Conservation (phyloP, 2,888 invertebrate genomes). For the Stomorhina lunata region DNA sequence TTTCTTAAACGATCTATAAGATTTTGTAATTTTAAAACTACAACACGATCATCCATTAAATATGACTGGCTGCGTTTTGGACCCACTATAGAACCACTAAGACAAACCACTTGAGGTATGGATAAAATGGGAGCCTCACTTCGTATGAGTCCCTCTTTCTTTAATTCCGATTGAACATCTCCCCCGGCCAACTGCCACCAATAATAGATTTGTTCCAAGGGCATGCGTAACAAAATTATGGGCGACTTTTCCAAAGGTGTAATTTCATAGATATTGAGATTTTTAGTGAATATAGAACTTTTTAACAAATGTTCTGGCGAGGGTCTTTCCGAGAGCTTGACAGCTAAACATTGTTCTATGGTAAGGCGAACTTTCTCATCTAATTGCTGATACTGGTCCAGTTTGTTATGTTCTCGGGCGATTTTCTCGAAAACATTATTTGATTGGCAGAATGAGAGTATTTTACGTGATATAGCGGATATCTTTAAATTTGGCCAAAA, state of each 20-base stretch:
- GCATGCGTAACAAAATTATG: slow-evolving; percentile 80
- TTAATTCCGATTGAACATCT: slow-evolving; percentile 93
- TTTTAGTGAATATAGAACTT: slow-evolving; percentile 81
- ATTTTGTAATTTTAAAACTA: slow-evolving; percentile 85
- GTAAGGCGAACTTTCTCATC: slow-evolving; percentile 79
- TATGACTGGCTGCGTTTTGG: slow-evolving; percentile 88
- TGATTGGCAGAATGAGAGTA: slow-evolving; percentile 82
- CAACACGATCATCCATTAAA: slow-evolving; percentile 86
- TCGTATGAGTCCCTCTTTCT: slow-evolving; percentile 93
- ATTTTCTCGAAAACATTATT: slow-evolving; percentile 84
- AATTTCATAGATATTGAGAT: slow-evolving; percentile 74
- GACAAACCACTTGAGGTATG: slow-evolving; percentile 89
- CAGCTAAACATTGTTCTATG: slow-evolving; percentile 87
- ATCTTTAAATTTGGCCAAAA: slow-evolving; percentile 89
- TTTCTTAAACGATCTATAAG: slow-evolving; percentile 88
- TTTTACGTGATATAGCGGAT: slow-evolving; percentile 86
- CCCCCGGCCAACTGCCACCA: slow-evolving; percentile 98
- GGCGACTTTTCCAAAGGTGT: slow-evolving; percentile 76
- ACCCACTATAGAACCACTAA: slow-evolving; percentile 91
- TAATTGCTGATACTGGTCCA: slow-evolving; percentile 72
- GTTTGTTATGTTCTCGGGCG: slow-evolving; percentile 88
- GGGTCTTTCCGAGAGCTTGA: slow-evolving; percentile 84
- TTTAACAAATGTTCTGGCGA: slow-evolving; percentile 83
- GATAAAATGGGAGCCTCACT: slow-evolving; percentile 91
- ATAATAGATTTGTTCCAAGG: slow-evolving; percentile 92